phyloP scores from a whole-genome alignment of 2,888 invertebrate genomes.

The Pammene aurita region DNA sequence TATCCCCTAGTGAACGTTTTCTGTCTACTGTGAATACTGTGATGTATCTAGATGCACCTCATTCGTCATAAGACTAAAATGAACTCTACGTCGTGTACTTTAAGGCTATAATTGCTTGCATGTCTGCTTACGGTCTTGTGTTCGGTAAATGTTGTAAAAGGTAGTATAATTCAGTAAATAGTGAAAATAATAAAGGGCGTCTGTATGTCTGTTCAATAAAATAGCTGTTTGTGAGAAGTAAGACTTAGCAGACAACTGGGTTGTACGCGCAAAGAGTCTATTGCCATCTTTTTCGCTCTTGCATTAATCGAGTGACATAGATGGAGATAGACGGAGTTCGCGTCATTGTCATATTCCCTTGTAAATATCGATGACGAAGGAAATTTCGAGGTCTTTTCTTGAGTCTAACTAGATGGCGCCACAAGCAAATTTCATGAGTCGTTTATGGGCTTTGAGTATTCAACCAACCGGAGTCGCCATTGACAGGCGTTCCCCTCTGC shows the following conservation, averaged over 20 bases:
- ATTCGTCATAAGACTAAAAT: conserved; percentile 34
- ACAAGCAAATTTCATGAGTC: no score
- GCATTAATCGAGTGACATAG: no score
- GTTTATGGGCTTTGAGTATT: no score
- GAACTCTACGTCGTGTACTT: conserved; percentile 19
- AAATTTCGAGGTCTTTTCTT: no score
- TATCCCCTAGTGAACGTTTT: conserved; percentile 17
- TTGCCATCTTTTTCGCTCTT: no score
- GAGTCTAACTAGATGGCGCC: no score
- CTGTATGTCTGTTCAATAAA: conserved; percentile 29
- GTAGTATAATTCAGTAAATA: conserved; percentile 12
- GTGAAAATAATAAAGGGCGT: conserved; percentile 2
- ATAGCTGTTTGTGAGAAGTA: conserved; percentile 21
- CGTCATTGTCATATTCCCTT: no score
- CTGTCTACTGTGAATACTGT: conserved; percentile 34
- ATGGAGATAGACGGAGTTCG: no score
- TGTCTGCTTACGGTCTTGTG: conserved; percentile 19
- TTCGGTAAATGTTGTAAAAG: conserved; percentile 12
- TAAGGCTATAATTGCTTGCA: conserved; percentile 19
- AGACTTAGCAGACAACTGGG: conserved; percentile 18
- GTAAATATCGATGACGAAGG: no score
- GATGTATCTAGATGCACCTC: conserved; percentile 35
- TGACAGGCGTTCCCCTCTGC: no score
- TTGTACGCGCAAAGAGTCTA: not conserved
- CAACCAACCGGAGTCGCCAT: no score